Percentiles rank a stretch among this genome's conserved stretches.
Evolutionary conservation across 2,797 vertebrate genomes (phyloP).

Genomic region (Psittacula derbiana): DNA sequence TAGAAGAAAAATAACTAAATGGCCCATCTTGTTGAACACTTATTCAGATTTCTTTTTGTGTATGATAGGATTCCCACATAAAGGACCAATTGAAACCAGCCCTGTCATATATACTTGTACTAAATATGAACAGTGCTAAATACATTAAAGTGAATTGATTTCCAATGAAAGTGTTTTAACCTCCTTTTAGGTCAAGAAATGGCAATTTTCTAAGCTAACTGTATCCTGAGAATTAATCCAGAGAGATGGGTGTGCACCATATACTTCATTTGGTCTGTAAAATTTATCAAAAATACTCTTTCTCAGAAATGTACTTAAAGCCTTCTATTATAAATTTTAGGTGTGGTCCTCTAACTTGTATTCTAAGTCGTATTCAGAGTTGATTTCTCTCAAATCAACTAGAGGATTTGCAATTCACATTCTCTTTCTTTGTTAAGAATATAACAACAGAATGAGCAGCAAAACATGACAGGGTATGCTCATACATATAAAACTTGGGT

Average conservation of each 20-base stretch:
- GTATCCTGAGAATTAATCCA: slow-evolving; percentile 73
- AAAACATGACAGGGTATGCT: slow-evolving; percentile 16
- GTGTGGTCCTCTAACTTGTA: slow-evolving; percentile 10
- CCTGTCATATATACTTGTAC: slow-evolving; percentile 61
- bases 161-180: slow-evolving; percentile 72
- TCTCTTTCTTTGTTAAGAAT: slow-evolving; percentile 41
- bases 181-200: slow-evolving; percentile 76
- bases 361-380: slow-evolving; percentile 14
- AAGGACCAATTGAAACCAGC: slow-evolving; percentile 68
- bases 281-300: slow-evolving; percentile 51
- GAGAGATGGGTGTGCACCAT: slow-evolving; percentile 41
- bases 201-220: slow-evolving; percentile 69
- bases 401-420: not conserved
- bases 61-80: slow-evolving; percentile 55
- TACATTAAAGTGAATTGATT: slow-evolving; percentile 74
- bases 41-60: slow-evolving; percentile 56
- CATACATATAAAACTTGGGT: slow-evolving; percentile 25
- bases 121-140: slow-evolving; percentile 75
- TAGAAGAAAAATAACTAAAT: slow-evolving; percentile 52
- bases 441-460: slow-evolving; percentile 29
- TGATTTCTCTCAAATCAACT: slow-evolving; percentile 18
- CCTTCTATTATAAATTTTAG: slow-evolving; percentile 25
- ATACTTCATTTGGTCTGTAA: slow-evolving; percentile 55
- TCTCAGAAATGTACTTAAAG: not conserved
- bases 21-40: slow-evolving; percentile 58